phyloP scores from a whole-genome alignment of 2,888 invertebrate species.

The Trichopoda pennipes region DNA sequence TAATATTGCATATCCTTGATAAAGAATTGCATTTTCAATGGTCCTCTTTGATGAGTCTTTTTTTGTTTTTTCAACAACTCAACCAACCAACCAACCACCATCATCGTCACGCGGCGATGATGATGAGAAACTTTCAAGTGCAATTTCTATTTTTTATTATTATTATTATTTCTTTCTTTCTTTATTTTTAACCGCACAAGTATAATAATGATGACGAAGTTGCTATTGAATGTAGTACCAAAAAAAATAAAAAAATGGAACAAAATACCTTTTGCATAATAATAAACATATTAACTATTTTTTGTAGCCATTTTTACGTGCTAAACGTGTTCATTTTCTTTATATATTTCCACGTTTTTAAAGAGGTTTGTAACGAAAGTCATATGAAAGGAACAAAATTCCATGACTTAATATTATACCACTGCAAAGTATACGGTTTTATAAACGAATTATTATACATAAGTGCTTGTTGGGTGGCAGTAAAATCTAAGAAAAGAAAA shows the following conservation, averaged over 20 bases:
- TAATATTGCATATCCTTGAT: constrained; percentile 47
- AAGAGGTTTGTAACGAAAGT: constrained; percentile 7
- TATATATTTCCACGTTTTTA: not conserved
- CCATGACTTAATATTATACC: constrained; percentile 20
- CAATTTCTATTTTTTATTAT: constrained; percentile 6
- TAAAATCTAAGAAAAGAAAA: not conserved
- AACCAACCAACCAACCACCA: not conserved
- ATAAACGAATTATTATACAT: constrained; percentile 47
- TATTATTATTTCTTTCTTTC: not conserved
- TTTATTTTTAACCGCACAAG: not conserved
- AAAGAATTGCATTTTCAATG: constrained; percentile 46
- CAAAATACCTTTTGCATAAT: constrained; percentile 46
- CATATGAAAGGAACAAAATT: not conserved
- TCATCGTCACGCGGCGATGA: constrained; percentile 30
- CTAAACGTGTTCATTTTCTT: constrained; percentile 27
- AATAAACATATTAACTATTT: constrained; percentile 48
- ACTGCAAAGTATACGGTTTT: constrained; percentile 1
- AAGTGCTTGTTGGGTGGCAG: constrained; percentile 15
- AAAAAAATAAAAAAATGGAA: not conserved
- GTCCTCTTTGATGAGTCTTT: constrained; percentile 45
- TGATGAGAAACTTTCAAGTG: constrained; percentile 32
- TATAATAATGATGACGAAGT: constrained; percentile 41
- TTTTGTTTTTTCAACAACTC: constrained; percentile 27
- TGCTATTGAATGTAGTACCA: constrained; percentile 11
- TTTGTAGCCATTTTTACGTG: constrained; percentile 48